Base-by-base conservation (phyloP, 1,140 invertebrate genomes). In the Wasmannia auropunctata region DNA sequence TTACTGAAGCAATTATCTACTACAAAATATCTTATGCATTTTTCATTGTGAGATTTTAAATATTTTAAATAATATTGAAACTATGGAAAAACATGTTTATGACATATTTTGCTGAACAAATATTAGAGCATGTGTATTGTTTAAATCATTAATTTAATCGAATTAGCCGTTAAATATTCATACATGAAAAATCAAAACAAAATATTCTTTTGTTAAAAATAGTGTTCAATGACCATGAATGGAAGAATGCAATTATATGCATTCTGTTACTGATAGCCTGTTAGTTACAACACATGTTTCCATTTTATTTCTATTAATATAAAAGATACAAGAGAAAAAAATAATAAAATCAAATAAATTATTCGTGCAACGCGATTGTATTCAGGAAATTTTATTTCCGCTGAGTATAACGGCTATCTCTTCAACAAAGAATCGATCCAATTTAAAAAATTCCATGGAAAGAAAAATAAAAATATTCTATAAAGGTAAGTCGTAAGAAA, bases 301-400 rank as follows among this genome's bases (percentile, higher is more conserved):
- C 28, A n/a, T n/a, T n/a, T n/a, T 34, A 63, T 63, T 63, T 63
- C 60, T 22, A 51, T 51, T 51, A n/a, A 65, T 65, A 14, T 65
- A 14, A 65, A 40, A 65, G n/a, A 43, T 14, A 34, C 37, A 14
- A 14, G n/a, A 65, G 22, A 1, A 51, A 70, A 70, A 60, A 31
- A 19, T 22, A 62, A 65, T 2, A 51, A 16, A 37, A 63, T 54
- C n/a, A 6, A 54, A 80, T 51, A 37, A 80, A 67, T 79, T 51
- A 25, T 54, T 46, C 34, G 22, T 67, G 51, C 6, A 49, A 60
- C 22, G n/a, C 10, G 3, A 60, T 60, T 76, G 16, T 43, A 43
- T 43, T 10, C 2, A 3, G 14, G 37, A 60, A 76, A 76, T 76
- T 22, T 76, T 76, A n/a, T 49, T 58, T 60, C 25, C 16, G 1